Conservation (phyloP, 2,113 vertebrate genomes). For the Clarias magur region DNA sequence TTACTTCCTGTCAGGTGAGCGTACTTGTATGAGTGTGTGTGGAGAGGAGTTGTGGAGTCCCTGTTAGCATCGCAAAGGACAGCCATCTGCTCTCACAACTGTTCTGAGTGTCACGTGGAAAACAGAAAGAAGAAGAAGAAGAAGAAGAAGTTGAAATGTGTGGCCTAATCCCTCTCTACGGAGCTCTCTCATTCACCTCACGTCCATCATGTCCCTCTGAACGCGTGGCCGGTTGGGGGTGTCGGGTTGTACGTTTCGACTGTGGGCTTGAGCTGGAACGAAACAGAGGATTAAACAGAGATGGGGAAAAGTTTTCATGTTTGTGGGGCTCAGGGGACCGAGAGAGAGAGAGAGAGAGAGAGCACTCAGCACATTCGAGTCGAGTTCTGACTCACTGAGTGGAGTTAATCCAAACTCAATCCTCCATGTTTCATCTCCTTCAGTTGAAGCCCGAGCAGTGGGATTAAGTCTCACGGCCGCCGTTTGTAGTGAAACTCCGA, state of each 20-base stretch:
- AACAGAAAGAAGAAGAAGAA: background rate
- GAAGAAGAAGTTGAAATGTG: background rate
- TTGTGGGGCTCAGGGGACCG: background rate
- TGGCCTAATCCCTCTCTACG: background rate
- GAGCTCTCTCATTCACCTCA: conserved; percentile 7
- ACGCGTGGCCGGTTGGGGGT: background rate
- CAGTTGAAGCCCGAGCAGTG: background rate
- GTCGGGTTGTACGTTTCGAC: background rate
- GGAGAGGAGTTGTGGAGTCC: conserved; percentile 7
- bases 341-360: background rate
- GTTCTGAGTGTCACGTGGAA: conserved; percentile 4
- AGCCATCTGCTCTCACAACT: conserved; percentile 55
- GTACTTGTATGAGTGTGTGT: background rate
- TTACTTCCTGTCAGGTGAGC: conserved; percentile 25
- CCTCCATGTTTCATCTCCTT: background rate
- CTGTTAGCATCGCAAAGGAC: conserved; percentile 41
- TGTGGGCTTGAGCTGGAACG: background rate
- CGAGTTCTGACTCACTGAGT: conserved; percentile 1
- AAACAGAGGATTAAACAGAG: conserved; percentile 16
- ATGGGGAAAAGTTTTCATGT: background rate
- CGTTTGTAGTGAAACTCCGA: background rate
- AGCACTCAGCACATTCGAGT: conserved; percentile 4
- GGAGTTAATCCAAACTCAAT: conserved; percentile 21
- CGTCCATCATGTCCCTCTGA: background rate
- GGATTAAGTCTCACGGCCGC: background rate